phyloP scores from a whole-genome alignment of 2,797 vertebrate species.

The Propithecus perrieri region DNA sequence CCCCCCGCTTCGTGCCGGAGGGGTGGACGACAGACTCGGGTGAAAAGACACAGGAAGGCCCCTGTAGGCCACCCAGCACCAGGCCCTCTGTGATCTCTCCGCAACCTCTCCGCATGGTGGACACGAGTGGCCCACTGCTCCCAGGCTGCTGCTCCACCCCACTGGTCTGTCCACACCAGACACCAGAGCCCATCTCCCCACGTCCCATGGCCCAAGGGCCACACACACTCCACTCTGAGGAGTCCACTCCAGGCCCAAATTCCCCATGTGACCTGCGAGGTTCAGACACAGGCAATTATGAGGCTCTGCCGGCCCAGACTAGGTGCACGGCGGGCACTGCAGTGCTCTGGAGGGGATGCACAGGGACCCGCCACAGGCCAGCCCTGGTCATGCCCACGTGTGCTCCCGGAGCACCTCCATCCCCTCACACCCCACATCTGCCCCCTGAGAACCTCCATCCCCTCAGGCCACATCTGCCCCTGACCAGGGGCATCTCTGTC shows the following conservation, averaged over 20 bases:
- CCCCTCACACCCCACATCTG: not conserved
- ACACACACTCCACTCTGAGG: rapidly evolving
- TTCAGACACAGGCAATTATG: not conserved
- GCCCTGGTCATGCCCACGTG: rapidly evolving
- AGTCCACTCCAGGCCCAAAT: rapidly evolving
- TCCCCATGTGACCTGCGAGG: rapidly evolving
- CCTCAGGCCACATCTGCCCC: not conserved
- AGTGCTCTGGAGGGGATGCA: not conserved
- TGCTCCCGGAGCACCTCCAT: too few species aligned
- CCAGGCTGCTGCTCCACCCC: rapidly evolving
- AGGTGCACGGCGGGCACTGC: rapidly evolving
- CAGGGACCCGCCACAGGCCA: not conserved
- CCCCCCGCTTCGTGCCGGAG: not conserved
- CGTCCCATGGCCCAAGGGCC: not conserved
- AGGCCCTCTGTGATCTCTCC: not conserved
- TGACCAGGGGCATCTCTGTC: not conserved
- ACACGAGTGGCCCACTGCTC: rapidly evolving
- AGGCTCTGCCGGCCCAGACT: not conserved
- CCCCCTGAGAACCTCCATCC: not conserved
- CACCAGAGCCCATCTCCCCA: rapidly evolving
- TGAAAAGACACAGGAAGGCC: not conserved
- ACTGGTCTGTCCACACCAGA: rapidly evolving
- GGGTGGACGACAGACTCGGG: too few species aligned
- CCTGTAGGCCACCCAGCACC: not conserved
- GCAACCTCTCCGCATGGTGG: rapidly evolving